Conservation (phyloP, 2,797 vertebrate genomes). For the Potorous gilbertii region DNA sequence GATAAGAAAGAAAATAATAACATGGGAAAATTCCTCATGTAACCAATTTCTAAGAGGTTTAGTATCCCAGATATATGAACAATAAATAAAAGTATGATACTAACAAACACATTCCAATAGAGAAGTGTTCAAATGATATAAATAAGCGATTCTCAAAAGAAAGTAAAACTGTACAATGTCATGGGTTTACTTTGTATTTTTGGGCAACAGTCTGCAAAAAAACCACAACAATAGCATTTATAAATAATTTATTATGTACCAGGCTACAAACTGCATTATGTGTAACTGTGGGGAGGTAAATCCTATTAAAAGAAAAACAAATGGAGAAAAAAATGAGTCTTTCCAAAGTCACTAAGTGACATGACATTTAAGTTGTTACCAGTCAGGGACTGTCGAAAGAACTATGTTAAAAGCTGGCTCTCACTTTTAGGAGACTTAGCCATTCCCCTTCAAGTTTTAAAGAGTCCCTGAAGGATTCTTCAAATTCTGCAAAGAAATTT, state of each 20-base stretch:
- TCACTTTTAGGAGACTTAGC: neutral
- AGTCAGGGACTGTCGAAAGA: neutral
- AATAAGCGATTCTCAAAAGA: neutral
- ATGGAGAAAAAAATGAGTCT: neutral
- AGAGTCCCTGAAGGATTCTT: conserved; percentile 6
- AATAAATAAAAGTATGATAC: neutral
- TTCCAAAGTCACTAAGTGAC: neutral
- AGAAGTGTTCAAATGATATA: neutral
- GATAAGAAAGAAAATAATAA: neutral
- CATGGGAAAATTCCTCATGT: neutral
- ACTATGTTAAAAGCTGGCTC: neutral
- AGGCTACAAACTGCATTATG: too few species aligned
- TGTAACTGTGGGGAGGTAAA: neutral
- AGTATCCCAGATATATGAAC: neutral
- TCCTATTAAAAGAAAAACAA: neutral
- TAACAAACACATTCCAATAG: neutral
- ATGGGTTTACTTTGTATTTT: neutral
- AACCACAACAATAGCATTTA: neutral
- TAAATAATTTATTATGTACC: neutral
- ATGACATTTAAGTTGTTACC: neutral
- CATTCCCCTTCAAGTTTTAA: neutral
- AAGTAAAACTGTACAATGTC: neutral
- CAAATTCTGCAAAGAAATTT: conserved; percentile 4
- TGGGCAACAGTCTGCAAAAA: neutral
- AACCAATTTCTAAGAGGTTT: neutral